Conservation (phyloP, 2,888 invertebrate species). For the Tubiluchus corallicola region DNA sequence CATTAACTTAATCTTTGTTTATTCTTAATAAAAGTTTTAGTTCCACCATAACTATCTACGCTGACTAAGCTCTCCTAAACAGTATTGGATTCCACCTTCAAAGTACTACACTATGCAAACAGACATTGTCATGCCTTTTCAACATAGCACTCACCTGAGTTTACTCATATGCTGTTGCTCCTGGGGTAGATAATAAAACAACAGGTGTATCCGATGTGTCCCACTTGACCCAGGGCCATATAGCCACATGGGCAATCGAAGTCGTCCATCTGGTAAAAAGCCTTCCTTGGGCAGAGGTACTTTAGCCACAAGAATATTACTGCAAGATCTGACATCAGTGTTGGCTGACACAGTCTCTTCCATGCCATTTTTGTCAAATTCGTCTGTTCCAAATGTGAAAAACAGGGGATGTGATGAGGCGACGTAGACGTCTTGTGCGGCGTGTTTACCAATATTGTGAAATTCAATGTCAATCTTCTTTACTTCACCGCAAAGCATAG, state of each 20-base stretch:
- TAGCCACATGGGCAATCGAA: conserved; percentile 42
- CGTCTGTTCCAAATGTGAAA: conserved; percentile 34
- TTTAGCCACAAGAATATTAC: conserved; percentile 16
- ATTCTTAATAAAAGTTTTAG: no score
- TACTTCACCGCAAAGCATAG: conserved; percentile 53
- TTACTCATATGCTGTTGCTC: no score
- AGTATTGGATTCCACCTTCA: no score
- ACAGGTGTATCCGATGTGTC: conserved; percentile 41
- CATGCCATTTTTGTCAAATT: conserved; percentile 10
- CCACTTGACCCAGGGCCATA: conserved; percentile 47
- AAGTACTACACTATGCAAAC: no score
- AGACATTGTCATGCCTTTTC: no score
- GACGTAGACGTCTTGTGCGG: conserved; percentile 40
- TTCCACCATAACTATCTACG: no score
- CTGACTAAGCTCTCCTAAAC: no score
- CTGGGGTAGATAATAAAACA: conserved; percentile 61
- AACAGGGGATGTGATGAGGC: conserved; percentile 51
- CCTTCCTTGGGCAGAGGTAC: conserved; percentile 19
- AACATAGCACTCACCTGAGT: no score
- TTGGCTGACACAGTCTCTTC: no score
- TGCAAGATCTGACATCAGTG: conserved; percentile 12
- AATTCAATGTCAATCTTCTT: conserved; percentile 46
- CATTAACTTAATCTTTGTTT: no score
- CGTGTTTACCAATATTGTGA: conserved; percentile 41
- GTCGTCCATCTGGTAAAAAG: conserved; percentile 36